Percentiles rank a stretch among this genome's conserved stretches.
Evolutionary conservation across 2,888 invertebrate species (phyloP).

Genomic region (Eupithecia subumbrata): DNA sequence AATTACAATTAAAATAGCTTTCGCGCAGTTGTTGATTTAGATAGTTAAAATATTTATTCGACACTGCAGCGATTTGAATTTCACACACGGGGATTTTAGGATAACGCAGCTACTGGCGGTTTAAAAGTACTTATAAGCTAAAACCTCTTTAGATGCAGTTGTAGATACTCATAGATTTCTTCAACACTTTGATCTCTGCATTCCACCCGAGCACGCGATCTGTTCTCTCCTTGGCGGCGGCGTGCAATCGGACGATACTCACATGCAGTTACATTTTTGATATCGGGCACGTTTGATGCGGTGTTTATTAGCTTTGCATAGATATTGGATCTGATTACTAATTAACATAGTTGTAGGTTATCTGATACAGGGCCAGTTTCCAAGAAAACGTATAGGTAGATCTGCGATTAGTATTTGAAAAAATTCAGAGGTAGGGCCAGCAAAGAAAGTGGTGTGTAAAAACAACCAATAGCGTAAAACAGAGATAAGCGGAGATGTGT

Average conservation of each 20-base stretch:
- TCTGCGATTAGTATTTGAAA: neutral
- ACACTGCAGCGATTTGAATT: too few species aligned
- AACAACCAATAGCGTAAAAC: too few species aligned
- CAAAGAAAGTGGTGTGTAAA: too few species aligned
- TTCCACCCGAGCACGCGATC: conserved; percentile 4
- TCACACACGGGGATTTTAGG: neutral
- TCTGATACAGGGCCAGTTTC: neutral
- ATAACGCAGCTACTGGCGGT: neutral
- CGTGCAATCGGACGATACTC: too few species aligned
- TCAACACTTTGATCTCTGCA: neutral
- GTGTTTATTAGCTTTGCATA: conserved; percentile 4
- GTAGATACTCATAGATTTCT: neutral
- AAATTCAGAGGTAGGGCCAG: too few species aligned
- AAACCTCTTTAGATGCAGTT: neutral
- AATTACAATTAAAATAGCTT: too few species aligned
- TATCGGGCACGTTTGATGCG: neutral
- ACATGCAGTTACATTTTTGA: too few species aligned
- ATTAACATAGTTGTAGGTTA: neutral
- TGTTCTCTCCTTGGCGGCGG: neutral
- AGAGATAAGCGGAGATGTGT: too few species aligned
- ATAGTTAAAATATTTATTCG: too few species aligned
- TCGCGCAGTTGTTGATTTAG: neutral
- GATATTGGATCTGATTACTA: neutral
- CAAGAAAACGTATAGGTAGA: neutral
- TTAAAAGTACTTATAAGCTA: neutral